Base-by-base conservation (phyloP, 2,797 vertebrate genomes). In the Falco biarmicus region DNA sequence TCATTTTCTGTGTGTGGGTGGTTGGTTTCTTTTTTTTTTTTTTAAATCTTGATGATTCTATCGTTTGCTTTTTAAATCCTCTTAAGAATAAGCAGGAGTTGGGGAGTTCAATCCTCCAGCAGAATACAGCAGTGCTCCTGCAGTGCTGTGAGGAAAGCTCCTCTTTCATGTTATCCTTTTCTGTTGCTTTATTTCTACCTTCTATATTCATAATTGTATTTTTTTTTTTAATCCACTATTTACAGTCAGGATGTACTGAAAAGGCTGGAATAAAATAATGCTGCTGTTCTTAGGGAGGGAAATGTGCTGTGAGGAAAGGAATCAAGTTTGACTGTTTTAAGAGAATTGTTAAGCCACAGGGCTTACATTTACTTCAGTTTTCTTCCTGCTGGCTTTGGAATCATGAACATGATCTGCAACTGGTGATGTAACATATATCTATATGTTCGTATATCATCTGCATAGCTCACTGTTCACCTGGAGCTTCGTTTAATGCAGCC, bases 21-120 rank as follows among this genome's bases (percentile, higher is more conserved):
- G 37, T 37, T 37, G 37, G 37, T 37, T 37, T 37, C 10, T 37
- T 37, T 37, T 37, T 11, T 37, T 21, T 18, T 89, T 92, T 51
- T 91, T 90, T 59, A 11, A 60, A 93, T 87, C 90, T 50, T 94
- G 74, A 68, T 96, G 43, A 53, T 82, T 95, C 45, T 75, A 4
- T 89, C 29, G 51, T 93, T 95, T 96, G 95, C 79, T 70, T 95
- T 96, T 82, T 10, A 87, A 97, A 84, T 95, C 92, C 87, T 97
- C 70, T 96, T 95, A 94, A 90, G 93, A 91, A 84, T 56, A 96
- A 80, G 88, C 84, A 96, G 87, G 92, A 92, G 90, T 39, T 63
- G 87, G 77, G 75, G 76, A 84, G 79, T 87, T 93, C 50, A 63
- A 0, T 81, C 93, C 87, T 92, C 87, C 84, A 88, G 75, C 70